These are phyloP conservation scores for Megamerina dolium DNA, from an alignment of 2,888 invertebrate species.

Conservation along the genomic window DNA sequence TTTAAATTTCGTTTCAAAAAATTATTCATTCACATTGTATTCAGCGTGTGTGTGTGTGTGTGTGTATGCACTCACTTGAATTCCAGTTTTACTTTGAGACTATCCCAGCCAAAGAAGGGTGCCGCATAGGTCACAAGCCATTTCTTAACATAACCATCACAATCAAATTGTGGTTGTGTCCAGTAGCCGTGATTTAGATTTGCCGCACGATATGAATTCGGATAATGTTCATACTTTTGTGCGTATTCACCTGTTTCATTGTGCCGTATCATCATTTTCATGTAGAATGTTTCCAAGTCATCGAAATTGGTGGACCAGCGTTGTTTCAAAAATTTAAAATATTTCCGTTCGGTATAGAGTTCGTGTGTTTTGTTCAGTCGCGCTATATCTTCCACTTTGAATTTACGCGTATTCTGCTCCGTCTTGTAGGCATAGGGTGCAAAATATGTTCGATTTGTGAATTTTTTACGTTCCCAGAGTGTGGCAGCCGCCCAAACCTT, in stretches of 20 bases:
- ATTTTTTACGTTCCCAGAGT: slow-evolving; percentile 90
- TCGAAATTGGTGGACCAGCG: slow-evolving; percentile 94
- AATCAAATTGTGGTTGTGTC: slow-evolving; percentile 90
- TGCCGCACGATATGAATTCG: slow-evolving; percentile 84
- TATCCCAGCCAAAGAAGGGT: slow-evolving; percentile 97
- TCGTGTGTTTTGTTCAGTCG: slow-evolving; percentile 73
- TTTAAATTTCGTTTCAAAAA: too few species aligned
- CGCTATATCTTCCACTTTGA: slow-evolving; percentile 81
- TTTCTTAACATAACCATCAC: slow-evolving; percentile 82
- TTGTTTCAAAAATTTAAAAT: slow-evolving; percentile 83
- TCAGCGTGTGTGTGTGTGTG: too few species aligned
- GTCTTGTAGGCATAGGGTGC: slow-evolving; percentile 91
- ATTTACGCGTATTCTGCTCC: slow-evolving; percentile 74
- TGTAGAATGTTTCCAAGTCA: slow-evolving; percentile 77
- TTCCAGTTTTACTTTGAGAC: slow-evolving; percentile 79
- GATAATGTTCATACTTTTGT: slow-evolving; percentile 80
- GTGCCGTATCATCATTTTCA: slow-evolving; percentile 86
- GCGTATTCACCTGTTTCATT: slow-evolving; percentile 77
- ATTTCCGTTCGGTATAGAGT: slow-evolving; percentile 75
- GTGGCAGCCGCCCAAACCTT: slow-evolving; percentile 89
- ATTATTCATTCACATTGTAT: too few species aligned
- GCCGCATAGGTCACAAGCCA: slow-evolving; percentile 95
- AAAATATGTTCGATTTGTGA: slow-evolving; percentile 84
- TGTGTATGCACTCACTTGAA: slow-evolving; percentile 92
- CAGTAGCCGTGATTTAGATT: slow-evolving; percentile 83